Conservation (phyloP, 2,888 invertebrate species). For the Junonia oenone region DNA sequence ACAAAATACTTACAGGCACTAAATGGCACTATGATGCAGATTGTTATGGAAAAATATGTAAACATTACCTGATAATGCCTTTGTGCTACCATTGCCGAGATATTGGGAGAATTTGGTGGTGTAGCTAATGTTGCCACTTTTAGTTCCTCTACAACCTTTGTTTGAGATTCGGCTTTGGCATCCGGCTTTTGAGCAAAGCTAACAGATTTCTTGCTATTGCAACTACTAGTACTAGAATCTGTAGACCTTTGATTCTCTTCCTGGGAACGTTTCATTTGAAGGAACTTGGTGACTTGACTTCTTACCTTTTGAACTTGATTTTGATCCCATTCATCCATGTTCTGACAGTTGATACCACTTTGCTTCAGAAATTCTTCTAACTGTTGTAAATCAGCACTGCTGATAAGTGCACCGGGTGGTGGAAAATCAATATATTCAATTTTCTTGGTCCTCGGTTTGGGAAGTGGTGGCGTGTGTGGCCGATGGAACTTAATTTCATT, state of each 20-base stretch:
- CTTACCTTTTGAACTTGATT: constrained; percentile 84
- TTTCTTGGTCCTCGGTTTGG: constrained; percentile 71
- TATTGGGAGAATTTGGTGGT: constrained; percentile 87
- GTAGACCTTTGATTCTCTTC: constrained; percentile 81
- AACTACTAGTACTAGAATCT: constrained; percentile 79
- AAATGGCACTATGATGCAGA: constrained; percentile 60
- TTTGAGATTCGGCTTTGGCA: constrained; percentile 51
- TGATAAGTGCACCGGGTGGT: constrained; percentile 72
- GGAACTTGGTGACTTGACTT: constrained; percentile 85
- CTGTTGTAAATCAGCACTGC: constrained; percentile 83
- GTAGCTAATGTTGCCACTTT: constrained; percentile 74
- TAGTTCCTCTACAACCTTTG: constrained; percentile 74
- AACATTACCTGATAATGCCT: constrained; percentile 79
- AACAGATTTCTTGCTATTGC: constrained; percentile 85
- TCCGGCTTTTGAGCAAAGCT: constrained; percentile 84
- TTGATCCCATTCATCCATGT: constrained; percentile 84
- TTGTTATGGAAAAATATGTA: constrained; percentile 40
- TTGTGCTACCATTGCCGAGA: constrained; percentile 81
- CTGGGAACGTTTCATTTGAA: constrained; percentile 84
- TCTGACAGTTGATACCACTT: constrained; percentile 84
- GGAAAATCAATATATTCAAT: constrained; percentile 72
- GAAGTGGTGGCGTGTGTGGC: constrained; percentile 74
- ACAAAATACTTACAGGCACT: constrained; percentile 72
- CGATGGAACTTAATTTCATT: constrained; percentile 71
- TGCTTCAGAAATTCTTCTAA: constrained; percentile 85